Base-by-base conservation (phyloP, 1,140 invertebrate species). In the Caenorhabditis elegans region DNA sequence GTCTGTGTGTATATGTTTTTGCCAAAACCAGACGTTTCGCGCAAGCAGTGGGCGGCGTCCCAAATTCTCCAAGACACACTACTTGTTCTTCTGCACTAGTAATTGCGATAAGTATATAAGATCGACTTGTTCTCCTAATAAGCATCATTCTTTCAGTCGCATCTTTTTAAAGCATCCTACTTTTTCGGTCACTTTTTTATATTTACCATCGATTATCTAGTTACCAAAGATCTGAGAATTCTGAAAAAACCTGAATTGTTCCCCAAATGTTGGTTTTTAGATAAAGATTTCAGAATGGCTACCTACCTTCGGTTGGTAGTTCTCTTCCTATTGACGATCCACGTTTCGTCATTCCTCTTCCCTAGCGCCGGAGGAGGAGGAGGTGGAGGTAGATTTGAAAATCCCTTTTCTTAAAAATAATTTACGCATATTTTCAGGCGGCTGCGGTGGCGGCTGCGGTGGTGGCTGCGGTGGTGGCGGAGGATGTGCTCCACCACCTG, bases 251-350 rank as follows among this genome's bases (percentile, higher is more conserved):
- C n/a, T n/a, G n/a, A n/a, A n/a, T n/a, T n/a, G n/a, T n/a, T n/a
- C n/a, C n/a, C n/a, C n/a, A n/a, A n/a, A n/a, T n/a, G 10, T 1
- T 15, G 11, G 8, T 13, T 10, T 60, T 34, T 15, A 22, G 0
- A 8, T 24, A 3, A 34, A 31, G 53, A 17, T 60, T 70, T 70
- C n/a, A 70, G 34, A 70, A 70, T 70, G 60, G 60, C 60, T 70
- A 70, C 60, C 34, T 79, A 65, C 55, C 51, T 79, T 65, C 51
- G 46, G 51, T 51, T 79, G 55, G 39, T 79, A 47, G 78, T 43
- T 8, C 17, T 79, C 15, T 43, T 79, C 34, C 39, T 79, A 24
- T 22, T 65, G 55, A 43, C 78, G 55, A 43, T 70, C 39, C 78
- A 53, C 13, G 51, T 79, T 19, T 43, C 51, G 34, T 36, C 78